A percentile compares a stretch with the other conserved stretches of the same genome.
phyloP scores from a whole-genome alignment of 2,888 invertebrate genomes.

The Syritta pipiens region DNA sequence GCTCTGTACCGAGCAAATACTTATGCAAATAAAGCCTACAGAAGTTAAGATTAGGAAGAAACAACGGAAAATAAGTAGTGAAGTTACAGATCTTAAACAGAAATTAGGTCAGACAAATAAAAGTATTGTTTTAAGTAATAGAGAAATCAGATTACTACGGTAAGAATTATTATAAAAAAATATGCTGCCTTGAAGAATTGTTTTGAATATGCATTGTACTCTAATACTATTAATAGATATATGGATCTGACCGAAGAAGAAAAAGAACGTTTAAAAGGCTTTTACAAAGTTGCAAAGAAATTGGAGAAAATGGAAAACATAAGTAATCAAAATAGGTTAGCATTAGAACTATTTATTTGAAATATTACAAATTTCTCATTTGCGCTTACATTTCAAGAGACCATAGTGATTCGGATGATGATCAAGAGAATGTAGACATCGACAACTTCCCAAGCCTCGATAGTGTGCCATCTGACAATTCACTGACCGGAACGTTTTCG shows the following conservation, averaged over 20 bases:
- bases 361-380: constrained; percentile 25
- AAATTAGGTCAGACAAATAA: constrained; percentile 90
- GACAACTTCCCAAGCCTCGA: constrained; percentile 87
- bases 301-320: constrained; percentile 92
- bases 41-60: constrained; percentile 93
- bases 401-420: constrained; percentile 87
- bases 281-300: constrained; percentile 95
- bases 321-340: constrained; percentile 83
- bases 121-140: constrained; percentile 93
- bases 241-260: constrained; percentile 95
- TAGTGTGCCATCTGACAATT: constrained; percentile 88
- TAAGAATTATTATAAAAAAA: constrained; percentile 72
- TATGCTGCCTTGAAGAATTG: not conserved
- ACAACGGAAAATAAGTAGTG: constrained; percentile 93
- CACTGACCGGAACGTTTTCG: constrained; percentile 84
- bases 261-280: constrained; percentile 93
- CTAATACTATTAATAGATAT: constrained; percentile 81
- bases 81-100: constrained; percentile 90
- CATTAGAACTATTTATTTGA: constrained; percentile 6
- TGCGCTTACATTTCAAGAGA: constrained; percentile 79
- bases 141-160: constrained; percentile 92
- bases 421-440: constrained; percentile 86
- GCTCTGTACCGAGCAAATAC: constrained; percentile 92
- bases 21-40: constrained; percentile 90
- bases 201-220: not conserved